These are phyloP conservation scores for Crocuta crocuta DNA, from an alignment of 2,113 vertebrate genomes.

Conservation along the genomic window DNA sequence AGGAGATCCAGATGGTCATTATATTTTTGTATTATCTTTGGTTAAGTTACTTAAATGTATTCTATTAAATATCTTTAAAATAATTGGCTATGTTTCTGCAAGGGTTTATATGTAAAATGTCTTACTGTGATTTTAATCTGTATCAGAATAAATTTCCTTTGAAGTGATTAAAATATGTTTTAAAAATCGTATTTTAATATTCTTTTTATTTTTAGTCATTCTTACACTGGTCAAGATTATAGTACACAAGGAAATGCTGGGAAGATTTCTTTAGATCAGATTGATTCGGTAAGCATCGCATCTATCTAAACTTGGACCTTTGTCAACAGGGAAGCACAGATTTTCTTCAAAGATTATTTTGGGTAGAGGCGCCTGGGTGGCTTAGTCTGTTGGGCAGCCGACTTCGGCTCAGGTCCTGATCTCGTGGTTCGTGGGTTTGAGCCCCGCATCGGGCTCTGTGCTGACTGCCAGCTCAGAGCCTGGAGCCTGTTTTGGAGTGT, in stretches of 20 bases:
- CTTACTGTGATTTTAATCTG: neutral
- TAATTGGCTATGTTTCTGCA: neutral
- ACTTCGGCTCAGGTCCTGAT: too few relatives aligned
- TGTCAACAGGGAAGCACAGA: neutral
- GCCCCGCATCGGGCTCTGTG: too few relatives aligned
- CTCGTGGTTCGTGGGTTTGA: too few relatives aligned
- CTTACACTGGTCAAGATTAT: slow-evolving; percentile 97
- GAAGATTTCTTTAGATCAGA: slow-evolving; percentile 96
- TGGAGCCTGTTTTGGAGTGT: too few relatives aligned
- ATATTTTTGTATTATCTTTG: neutral
- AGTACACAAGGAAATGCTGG: slow-evolving; percentile 92
- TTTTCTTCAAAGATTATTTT: slow-evolving; percentile 17
- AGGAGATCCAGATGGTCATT: neutral
- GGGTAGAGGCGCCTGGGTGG: neutral
- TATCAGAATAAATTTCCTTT: neutral
- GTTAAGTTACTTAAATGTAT: neutral
- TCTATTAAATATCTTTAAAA: slow-evolving; percentile 10
- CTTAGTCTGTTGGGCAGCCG: too few relatives aligned
- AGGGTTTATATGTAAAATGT: slow-evolving; percentile 51
- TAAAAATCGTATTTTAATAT: slow-evolving; percentile 16
- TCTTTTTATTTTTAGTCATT: slow-evolving; percentile 89
- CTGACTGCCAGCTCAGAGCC: too few relatives aligned
- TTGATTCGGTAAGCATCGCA: slow-evolving; percentile 92
- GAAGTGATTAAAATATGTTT: neutral
- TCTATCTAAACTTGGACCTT: neutral